Percentiles rank a stretch among this genome's conserved stretches.
These are phyloP conservation scores for Scaptodrosophila lebanonensis DNA, from an alignment of 1,140 invertebrate species.

Conservation along the genomic window DNA sequence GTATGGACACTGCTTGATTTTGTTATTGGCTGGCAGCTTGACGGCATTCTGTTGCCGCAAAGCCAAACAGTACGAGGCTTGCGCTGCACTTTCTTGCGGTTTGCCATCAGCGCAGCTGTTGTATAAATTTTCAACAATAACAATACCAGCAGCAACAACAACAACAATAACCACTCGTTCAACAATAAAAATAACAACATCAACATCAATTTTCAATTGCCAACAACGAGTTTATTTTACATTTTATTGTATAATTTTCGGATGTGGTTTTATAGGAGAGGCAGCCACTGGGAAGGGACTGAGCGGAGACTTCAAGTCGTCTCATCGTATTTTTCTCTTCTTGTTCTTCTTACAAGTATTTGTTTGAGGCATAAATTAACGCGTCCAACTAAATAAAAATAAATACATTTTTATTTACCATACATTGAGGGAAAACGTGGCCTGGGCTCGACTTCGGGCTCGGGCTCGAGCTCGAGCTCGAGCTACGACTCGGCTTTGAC, in stretches of 20 bases:
- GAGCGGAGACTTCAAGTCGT: neutral
- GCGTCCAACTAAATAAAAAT: slow-evolving; percentile 69
- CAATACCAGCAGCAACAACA: slow-evolving; percentile 6
- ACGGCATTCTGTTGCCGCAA: slow-evolving; percentile 27
- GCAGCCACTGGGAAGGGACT: slow-evolving; percentile 4
- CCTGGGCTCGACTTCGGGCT: too few species aligned
- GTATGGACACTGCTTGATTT: neutral
- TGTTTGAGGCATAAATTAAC: slow-evolving; percentile 63
- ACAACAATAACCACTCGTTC: slow-evolving; percentile 42
- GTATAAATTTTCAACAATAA: slow-evolving; percentile 58
- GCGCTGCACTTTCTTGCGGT: slow-evolving; percentile 58
- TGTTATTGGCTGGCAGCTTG: slow-evolving; percentile 39
- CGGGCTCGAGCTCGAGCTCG: too few species aligned
- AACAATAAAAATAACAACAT: too few species aligned
- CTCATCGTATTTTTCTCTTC: neutral
- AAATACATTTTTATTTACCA: slow-evolving; percentile 72
- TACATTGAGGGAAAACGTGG: slow-evolving; percentile 46
- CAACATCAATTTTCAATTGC: slow-evolving; percentile 21
- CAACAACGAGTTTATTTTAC: slow-evolving; percentile 58
- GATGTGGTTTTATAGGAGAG: slow-evolving; percentile 54
- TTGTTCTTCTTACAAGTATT: neutral
- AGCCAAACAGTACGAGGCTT: slow-evolving; percentile 5
- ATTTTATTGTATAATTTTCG: slow-evolving; percentile 75
- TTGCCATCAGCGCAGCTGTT: slow-evolving; percentile 44
- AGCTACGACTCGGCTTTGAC: slow-evolving; percentile 1